Conservation (phyloP, 2,113 vertebrate genomes). For the Ancistrus triradiatus region DNA sequence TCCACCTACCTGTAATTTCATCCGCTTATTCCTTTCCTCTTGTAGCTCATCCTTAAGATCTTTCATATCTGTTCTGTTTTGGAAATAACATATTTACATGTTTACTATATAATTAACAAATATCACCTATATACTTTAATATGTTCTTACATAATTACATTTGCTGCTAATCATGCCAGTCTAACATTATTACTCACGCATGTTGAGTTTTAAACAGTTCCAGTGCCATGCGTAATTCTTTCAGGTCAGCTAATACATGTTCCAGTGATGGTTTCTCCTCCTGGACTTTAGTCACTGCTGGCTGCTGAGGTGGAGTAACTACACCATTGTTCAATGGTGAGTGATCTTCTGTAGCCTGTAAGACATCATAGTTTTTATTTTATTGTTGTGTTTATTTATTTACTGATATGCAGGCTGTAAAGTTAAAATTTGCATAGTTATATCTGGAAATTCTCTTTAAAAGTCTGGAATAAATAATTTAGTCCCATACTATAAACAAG, state of each 20-base stretch:
- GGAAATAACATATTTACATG: conserved; percentile 28
- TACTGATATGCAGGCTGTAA: too few species aligned
- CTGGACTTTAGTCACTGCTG: conserved; percentile 23
- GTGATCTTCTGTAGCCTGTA: conserved; percentile 55
- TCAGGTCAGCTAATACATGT: conserved; percentile 60
- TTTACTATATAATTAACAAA: neutral
- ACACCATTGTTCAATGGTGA: conserved; percentile 42
- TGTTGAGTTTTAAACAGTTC: conserved; percentile 62
- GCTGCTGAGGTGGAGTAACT: conserved; percentile 40
- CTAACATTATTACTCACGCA: conserved; percentile 53
- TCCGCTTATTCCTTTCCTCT: conserved; percentile 62
- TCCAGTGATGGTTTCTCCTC: conserved; percentile 49
- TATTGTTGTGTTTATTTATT: too few species aligned
- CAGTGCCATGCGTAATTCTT: conserved; percentile 66
- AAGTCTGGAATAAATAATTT: too few species aligned
- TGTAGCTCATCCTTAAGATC: conserved; percentile 69
- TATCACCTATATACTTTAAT: neutral
- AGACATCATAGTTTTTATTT: neutral
- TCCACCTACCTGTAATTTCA: conserved; percentile 61
- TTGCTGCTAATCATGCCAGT: neutral
- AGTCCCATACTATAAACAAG: too few species aligned
- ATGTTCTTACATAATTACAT: neutral
- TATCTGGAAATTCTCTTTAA: too few species aligned
- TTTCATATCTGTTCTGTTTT: conserved; percentile 65
- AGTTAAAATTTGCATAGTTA: too few species aligned